A percentile compares a stretch with the other conserved stretches of the same genome.
phyloP scores from a whole-genome alignment of 2,797 vertebrate species.

The Channa striata region DNA sequence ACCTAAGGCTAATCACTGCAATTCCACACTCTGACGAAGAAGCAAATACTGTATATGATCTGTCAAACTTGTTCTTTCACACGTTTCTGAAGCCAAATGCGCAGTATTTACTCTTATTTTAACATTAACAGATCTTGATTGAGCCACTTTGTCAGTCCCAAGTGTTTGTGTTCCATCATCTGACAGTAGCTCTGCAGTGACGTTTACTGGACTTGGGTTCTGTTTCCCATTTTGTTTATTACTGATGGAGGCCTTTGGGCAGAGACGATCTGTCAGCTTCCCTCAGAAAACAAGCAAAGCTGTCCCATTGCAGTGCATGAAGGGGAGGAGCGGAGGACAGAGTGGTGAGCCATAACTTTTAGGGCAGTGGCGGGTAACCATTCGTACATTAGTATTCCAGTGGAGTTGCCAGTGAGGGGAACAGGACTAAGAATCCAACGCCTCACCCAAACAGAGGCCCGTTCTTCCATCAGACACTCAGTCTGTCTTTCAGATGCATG shows the following conservation, averaged over 20 bases:
- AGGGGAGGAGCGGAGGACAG: constrained; percentile 26
- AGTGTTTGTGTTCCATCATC: constrained; percentile 16
- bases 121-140: constrained; percentile 15
- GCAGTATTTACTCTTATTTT: constrained; percentile 3
- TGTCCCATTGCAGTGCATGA: constrained; percentile 52
- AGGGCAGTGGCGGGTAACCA: constrained; percentile 66
- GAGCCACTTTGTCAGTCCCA: not conserved
- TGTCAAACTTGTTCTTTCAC: too few species aligned
- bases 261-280: constrained; percentile 66
- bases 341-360: constrained; percentile 70
- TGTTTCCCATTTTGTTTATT: constrained; percentile 68
- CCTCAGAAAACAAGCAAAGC: constrained; percentile 63
- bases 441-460: constrained; percentile 57
- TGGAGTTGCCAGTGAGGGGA: constrained; percentile 61
- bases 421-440: constrained; percentile 57
- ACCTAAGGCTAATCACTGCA: too few species aligned
- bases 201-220: constrained; percentile 47
- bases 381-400: constrained; percentile 81
- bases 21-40: not conserved
- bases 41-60: not conserved
- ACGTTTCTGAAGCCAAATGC: too few species aligned
- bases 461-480: constrained; percentile 43
- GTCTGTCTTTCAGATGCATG: constrained; percentile 25
- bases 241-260: constrained; percentile 53
- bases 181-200: constrained; percentile 23